Evolutionary conservation across 1,140 invertebrate genomes (phyloP).

Genomic region (Megalopta genalis): DNA sequence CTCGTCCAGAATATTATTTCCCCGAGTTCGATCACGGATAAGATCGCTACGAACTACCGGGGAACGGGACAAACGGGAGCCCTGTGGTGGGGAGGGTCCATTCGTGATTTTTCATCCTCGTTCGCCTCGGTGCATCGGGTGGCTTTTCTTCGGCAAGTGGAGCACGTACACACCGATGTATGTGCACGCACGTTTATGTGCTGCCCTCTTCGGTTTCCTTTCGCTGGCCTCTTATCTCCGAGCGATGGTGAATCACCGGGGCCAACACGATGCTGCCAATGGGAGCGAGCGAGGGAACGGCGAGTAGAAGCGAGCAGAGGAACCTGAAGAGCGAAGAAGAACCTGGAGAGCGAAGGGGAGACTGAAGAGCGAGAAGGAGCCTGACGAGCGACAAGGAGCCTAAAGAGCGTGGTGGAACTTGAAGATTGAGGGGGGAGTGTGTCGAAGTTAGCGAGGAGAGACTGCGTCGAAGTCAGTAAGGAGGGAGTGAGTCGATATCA

Average conservation of each 20-base stretch:
- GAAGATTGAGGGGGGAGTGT: no score
- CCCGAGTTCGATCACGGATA: background rate
- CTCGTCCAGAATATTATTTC: background rate
- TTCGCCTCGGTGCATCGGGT: conserved; percentile 26
- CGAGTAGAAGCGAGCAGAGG: no score
- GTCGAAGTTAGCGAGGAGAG: no score
- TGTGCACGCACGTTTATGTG: conserved; percentile 37
- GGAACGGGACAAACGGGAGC: conserved; percentile 33
- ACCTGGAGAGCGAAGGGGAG: no score
- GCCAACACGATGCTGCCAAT: conserved; percentile 31
- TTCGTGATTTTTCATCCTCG: conserved; percentile 54
- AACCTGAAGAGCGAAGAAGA: no score
- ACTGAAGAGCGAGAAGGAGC: no score
- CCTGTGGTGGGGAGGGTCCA: conserved; percentile 16
- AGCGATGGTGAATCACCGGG: conserved; percentile 62
- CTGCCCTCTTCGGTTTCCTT: conserved; percentile 59
- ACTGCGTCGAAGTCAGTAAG: no score
- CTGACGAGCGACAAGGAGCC: no score
- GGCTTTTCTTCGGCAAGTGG: conserved; percentile 45
- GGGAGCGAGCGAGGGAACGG: no score
- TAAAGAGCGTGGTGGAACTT: no score
- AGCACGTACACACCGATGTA: conserved; percentile 32
- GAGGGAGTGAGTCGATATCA: no score
- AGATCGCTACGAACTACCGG: background rate
- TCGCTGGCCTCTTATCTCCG: conserved; percentile 64